These are phyloP conservation scores for Cyclina sinensis DNA, from an alignment of 1,140 invertebrate species.

Conservation along the genomic window DNA sequence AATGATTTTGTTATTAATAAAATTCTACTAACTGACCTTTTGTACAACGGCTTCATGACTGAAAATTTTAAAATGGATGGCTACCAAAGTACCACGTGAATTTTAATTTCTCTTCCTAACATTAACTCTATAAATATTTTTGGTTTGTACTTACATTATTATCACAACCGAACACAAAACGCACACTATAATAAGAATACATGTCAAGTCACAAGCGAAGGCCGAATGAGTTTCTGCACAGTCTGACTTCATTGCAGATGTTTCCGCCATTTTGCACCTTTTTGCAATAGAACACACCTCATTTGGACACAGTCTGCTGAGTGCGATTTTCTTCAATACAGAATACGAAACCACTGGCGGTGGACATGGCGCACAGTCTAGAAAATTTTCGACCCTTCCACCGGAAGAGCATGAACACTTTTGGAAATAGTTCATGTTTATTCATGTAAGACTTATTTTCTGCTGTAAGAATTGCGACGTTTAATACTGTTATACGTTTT, in stretches of 20 bases:
- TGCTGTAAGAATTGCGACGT: too few relatives aligned
- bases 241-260: background rate
- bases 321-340: background rate
- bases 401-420: background rate
- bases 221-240: background rate
- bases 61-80: too few relatives aligned
- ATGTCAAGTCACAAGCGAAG: background rate
- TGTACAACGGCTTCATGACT: too few relatives aligned
- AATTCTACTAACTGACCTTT: too few relatives aligned
- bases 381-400: background rate
- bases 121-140: too few relatives aligned
- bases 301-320: background rate
- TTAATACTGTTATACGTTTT: too few relatives aligned
- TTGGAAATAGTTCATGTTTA: background rate
- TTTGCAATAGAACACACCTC: background rate
- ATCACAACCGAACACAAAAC: background rate
- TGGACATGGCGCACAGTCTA: background rate
- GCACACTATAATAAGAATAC: background rate
- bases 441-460: too few relatives aligned
- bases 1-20: too few relatives aligned
- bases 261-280: background rate
- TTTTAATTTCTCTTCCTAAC: too few relatives aligned
- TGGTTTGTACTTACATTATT: slow-evolving; percentile 6
- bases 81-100: too few relatives aligned
- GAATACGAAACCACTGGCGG: background rate